These are phyloP conservation scores for Leucoraja ocellata DNA, from an alignment of 2,797 vertebrate species.

Conservation along the genomic window DNA sequence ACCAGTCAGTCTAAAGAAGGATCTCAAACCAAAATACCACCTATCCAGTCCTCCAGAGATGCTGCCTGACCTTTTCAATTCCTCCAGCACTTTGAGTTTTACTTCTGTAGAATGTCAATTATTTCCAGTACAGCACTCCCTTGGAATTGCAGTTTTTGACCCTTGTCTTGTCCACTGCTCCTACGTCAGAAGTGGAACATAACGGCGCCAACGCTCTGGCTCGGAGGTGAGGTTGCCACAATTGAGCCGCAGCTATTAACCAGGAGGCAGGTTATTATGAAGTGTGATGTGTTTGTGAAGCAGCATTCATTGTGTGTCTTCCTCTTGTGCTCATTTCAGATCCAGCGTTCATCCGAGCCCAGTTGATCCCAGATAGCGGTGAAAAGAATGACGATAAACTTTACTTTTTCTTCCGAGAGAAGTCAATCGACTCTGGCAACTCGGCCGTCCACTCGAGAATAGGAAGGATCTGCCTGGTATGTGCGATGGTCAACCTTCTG, in stretches of 20 bases:
- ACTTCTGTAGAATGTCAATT: too few relatives aligned
- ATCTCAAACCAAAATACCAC: too few relatives aligned
- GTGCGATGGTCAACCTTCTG: slow-evolving; percentile 42
- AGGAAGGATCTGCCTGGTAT: slow-evolving; percentile 89
- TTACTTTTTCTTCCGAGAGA: slow-evolving; percentile 97
- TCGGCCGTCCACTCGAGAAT: slow-evolving; percentile 88
- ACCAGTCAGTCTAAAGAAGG: too few relatives aligned
- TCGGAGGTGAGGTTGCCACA: neutral
- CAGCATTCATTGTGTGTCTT: neutral
- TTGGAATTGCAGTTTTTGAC: neutral
- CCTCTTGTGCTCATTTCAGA: slow-evolving; percentile 59
- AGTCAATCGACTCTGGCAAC: slow-evolving; percentile 79
- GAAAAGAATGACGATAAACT: slow-evolving; percentile 95
- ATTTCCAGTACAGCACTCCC: neutral
- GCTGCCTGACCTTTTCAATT: too few relatives aligned
- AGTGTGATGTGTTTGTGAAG: neutral
- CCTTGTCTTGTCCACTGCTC: neutral
- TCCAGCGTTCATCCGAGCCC: slow-evolving; percentile 83
- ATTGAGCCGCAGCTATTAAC: too few relatives aligned
- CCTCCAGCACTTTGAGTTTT: too few relatives aligned
- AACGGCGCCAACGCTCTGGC: neutral
- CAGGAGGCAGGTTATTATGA: neutral
- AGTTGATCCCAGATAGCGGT: slow-evolving; percentile 90
- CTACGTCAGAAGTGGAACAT: neutral
- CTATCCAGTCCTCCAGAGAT: too few relatives aligned